phyloP scores from a whole-genome alignment of 1,140 invertebrate species.

The Ectropis grisescens region DNA sequence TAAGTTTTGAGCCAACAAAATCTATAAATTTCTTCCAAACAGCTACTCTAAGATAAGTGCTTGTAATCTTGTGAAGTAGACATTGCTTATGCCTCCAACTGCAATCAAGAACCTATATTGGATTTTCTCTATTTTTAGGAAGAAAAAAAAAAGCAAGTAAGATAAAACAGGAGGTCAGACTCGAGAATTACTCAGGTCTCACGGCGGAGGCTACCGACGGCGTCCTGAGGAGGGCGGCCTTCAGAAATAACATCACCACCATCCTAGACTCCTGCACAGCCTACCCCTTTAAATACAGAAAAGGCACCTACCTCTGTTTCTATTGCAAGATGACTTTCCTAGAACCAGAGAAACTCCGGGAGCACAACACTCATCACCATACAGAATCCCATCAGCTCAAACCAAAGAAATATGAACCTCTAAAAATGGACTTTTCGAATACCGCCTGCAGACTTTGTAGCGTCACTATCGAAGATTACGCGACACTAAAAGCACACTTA shows the following conservation, averaged over 20 bases:
- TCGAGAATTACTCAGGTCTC: constrained; percentile 15
- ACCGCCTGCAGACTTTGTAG: constrained; percentile 43
- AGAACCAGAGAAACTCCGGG: constrained; percentile 46
- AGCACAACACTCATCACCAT: constrained; percentile 35
- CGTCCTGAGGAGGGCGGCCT: constrained; percentile 32
- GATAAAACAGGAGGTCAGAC: constrained; percentile 24
- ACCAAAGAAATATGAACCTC: constrained; percentile 47
- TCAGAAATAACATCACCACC: constrained; percentile 46
- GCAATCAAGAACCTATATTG: constrained; percentile 36
- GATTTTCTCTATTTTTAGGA: constrained; percentile 67
- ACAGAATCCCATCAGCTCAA: constrained; percentile 25
- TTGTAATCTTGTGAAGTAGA: too few species aligned
- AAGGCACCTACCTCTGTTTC: constrained; percentile 49
- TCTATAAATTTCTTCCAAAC: too few species aligned
- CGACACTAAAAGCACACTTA: constrained; percentile 37
- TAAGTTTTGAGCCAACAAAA: too few species aligned
- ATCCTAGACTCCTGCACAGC: constrained; percentile 46
- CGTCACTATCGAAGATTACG: constrained; percentile 30
- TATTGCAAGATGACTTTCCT: constrained; percentile 47
- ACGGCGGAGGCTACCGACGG: constrained; percentile 8
- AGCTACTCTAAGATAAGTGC: too few species aligned
- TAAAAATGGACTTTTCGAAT: constrained; percentile 52
- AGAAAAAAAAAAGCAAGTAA: constrained; percentile 31
- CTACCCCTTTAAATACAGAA: constrained; percentile 55
- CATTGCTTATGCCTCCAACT: too few species aligned